phyloP scores from a whole-genome alignment of 2,797 vertebrate species.

The Amblyraja radiata region DNA sequence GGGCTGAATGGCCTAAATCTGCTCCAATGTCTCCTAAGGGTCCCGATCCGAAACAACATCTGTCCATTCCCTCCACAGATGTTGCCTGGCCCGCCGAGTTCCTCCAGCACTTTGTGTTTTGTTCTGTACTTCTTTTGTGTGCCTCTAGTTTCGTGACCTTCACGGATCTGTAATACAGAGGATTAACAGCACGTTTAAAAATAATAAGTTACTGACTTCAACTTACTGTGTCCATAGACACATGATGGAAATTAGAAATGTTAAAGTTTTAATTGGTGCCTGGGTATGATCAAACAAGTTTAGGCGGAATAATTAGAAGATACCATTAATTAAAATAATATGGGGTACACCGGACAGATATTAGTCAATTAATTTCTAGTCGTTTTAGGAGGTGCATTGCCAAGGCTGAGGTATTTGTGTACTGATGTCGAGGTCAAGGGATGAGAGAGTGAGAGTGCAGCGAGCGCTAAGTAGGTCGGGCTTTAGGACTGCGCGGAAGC shows the following conservation, averaged over 20 bases:
- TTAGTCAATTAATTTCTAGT: background rate
- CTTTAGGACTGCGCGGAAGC: slow-evolving; percentile 61
- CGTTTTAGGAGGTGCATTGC: background rate
- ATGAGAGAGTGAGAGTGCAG: background rate
- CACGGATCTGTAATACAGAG: background rate
- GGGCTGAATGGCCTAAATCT: too few species aligned
- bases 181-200: background rate
- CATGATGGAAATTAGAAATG: background rate
- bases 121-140: too few species aligned
- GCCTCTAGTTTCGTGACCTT: background rate
- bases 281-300: background rate
- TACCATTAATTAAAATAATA: background rate
- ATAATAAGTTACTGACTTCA: background rate
- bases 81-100: too few species aligned
- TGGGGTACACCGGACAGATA: background rate
- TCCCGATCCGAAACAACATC: too few species aligned
- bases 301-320: background rate
- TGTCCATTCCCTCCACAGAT: too few species aligned
- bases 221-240: background rate
- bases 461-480: background rate
- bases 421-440: background rate
- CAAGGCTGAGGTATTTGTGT: background rate
- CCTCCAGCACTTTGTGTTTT: too few species aligned
- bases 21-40: too few species aligned
- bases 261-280: background rate